Conservation (phyloP, 2,797 vertebrate genomes). For the Novumbra hubbsi region DNA sequence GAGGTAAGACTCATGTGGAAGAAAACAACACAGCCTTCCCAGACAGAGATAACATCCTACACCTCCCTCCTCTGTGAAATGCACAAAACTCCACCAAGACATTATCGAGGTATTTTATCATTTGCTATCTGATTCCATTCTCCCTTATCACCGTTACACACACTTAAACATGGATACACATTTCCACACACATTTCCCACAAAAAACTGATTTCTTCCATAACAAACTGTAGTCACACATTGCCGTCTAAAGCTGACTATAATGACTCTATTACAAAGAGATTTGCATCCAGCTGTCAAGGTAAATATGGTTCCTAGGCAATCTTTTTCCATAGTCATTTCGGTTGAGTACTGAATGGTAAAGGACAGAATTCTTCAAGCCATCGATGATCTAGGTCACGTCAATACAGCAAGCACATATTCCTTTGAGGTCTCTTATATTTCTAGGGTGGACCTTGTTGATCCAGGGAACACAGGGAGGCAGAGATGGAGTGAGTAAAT, state of each 20-base stretch:
- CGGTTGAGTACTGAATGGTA: neutral
- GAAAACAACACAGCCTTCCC: slow-evolving; percentile 53
- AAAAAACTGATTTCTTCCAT: slow-evolving; percentile 34
- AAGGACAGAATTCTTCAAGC: neutral
- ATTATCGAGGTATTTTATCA: slow-evolving; percentile 76
- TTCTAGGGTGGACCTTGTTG: neutral
- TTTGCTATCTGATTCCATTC: slow-evolving; percentile 70
- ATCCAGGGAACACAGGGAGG: neutral
- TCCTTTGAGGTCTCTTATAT: too few relatives aligned
- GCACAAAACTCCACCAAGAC: slow-evolving; percentile 70
- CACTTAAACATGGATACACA: slow-evolving; percentile 71
- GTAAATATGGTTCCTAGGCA: neutral
- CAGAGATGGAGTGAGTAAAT: slow-evolving; percentile 8
- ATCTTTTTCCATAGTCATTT: neutral
- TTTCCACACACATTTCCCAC: slow-evolving; percentile 69
- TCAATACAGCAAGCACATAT: too few relatives aligned
- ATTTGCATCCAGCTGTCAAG: neutral
- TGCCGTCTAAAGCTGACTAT: neutral
- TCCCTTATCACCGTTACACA: slow-evolving; percentile 75
- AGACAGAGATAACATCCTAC: slow-evolving; percentile 70
- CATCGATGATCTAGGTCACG: neutral
- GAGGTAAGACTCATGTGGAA: slow-evolving; percentile 34
- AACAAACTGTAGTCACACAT: neutral
- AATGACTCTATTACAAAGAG: neutral
- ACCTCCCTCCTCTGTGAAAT: slow-evolving; percentile 61